Evolutionary conservation across 2,797 vertebrate species (phyloP), one percentile per base, ranked within the genome.

Genomic region (Malurus splendens): DNA sequence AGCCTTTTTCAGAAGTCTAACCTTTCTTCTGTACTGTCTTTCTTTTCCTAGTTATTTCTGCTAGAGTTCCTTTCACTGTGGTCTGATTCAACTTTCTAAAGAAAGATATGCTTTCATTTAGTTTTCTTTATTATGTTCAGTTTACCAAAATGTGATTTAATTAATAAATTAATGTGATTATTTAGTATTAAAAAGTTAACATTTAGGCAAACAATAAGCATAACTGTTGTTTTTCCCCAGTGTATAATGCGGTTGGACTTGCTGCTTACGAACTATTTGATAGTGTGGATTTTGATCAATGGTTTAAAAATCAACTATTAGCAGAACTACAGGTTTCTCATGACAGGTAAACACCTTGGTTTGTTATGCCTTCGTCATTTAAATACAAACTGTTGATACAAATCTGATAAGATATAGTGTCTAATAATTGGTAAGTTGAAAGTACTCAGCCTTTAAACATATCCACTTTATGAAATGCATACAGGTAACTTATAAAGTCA

Each of bases 211-310:
- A 75, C 20, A 68, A 6, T 76, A 84, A 90, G 28, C 42, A 33
- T 81, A 65, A 70, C 62, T 76, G 3, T 86, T 93, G 39, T 94
- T 97, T 73, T 94, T 61, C 74, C 87, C 62, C n/a, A 93, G 99
- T 99, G 38, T 99, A 99, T 97, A 99, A 99, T 95, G 99, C 99
- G 4, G 97, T 99, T 94, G 99, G 99, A 87, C 96, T 99, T 86
- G 98, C 99, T 48, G 99, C 99, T 36, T 99, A 98, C 94, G 99
- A 99, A 87, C 97, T 99, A 10, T 99, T 99, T 96, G 99, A 99
- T 96, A 99, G 98, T 64, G 98, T 99, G 97, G 99, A 99, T 97
- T 99, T 99, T 96, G 99, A 99, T 97, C 98, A 98, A 91, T 99
- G 99, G 99, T 99, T 99, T 97, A 99, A 98, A 96, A 99, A 98